Evolutionary conservation across 2,888 invertebrate species (phyloP).

Genomic region (Cyaniris semiargus): DNA sequence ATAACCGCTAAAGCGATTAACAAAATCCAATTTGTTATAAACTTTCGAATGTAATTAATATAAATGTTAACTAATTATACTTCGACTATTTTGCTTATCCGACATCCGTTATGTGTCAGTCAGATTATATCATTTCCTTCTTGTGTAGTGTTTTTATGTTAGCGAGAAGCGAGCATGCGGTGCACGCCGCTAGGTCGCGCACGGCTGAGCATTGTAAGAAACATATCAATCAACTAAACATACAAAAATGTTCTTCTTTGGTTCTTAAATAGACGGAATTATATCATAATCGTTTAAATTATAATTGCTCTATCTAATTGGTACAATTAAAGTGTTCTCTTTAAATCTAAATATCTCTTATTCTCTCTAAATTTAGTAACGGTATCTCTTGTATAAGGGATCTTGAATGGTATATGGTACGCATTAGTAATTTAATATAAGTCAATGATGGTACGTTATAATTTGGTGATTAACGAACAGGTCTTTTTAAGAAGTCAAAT

Average conservation of each 20-base stretch:
- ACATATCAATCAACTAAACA: neutral
- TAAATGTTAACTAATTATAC: neutral
- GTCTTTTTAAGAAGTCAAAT: too few relatives aligned
- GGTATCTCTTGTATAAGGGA: too few relatives aligned
- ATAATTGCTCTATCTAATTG: too few relatives aligned
- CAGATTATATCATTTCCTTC: slow-evolving; percentile 9
- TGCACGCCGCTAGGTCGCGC: neutral
- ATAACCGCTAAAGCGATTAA: slow-evolving; percentile 3
- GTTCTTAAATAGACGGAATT: neutral
- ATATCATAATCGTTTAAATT: neutral
- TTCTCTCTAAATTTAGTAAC: too few relatives aligned
- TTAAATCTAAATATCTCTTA: too few relatives aligned
- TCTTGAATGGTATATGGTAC: too few relatives aligned
- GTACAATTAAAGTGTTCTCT: too few relatives aligned
- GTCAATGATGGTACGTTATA: too few relatives aligned
- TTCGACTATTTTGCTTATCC: neutral
- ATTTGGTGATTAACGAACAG: too few relatives aligned
- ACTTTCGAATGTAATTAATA: slow-evolving; percentile 2
- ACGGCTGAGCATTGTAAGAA: neutral
- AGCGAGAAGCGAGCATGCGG: neutral
- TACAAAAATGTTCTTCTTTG: neutral
- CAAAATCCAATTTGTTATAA: slow-evolving; percentile 4
- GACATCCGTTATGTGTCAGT: neutral
- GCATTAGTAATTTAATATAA: too few relatives aligned
- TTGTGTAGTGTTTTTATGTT: neutral